These are phyloP conservation scores for Polypterus senegalus DNA, from an alignment of 2,113 vertebrate species.

Conservation along the genomic window DNA sequence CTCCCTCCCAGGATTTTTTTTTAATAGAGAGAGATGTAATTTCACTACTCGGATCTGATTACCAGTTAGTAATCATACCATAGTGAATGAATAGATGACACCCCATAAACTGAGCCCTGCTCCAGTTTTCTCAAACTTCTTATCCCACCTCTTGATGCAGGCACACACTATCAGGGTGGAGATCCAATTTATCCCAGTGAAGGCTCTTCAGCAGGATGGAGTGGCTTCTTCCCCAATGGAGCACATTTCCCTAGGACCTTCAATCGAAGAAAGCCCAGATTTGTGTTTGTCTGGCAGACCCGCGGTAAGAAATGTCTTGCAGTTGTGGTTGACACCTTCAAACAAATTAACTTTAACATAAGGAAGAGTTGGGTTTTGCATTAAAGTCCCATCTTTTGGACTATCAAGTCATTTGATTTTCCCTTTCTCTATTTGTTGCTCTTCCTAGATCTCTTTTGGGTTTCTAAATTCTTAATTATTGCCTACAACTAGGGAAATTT, in stretches of 20 bases:
- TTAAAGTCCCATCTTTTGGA: neutral
- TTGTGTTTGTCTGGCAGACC: slow-evolving; percentile 84
- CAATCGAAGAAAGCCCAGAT: slow-evolving; percentile 44
- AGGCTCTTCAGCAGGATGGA: slow-evolving; percentile 19
- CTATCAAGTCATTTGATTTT: neutral
- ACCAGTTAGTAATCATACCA: too few species aligned
- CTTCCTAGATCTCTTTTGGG: neutral
- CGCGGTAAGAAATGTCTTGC: slow-evolving; percentile 53
- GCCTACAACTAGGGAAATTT: slow-evolving; percentile 53
- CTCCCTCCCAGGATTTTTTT: too few species aligned
- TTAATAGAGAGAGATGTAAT: too few species aligned
- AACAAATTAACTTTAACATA: too few species aligned
- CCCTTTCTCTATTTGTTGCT: neutral
- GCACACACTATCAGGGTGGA: slow-evolving; percentile 50
- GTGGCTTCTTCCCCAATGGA: slow-evolving; percentile 67
- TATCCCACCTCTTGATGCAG: slow-evolving; percentile 31
- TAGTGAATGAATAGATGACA: too few species aligned
- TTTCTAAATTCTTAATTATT: neutral
- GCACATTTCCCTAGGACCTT: slow-evolving; percentile 39
- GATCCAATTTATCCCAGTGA: slow-evolving; percentile 65
- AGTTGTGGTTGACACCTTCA: too few species aligned
- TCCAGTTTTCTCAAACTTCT: too few species aligned
- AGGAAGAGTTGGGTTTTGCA: too few species aligned
- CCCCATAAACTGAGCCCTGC: too few species aligned
- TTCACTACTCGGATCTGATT: too few species aligned